Evolutionary conservation across 37 sponge, comb jelly and placozoan genomes (phyloP), one percentile per base, ranked within the genome.

Genomic region (Halichondria panicea): DNA sequence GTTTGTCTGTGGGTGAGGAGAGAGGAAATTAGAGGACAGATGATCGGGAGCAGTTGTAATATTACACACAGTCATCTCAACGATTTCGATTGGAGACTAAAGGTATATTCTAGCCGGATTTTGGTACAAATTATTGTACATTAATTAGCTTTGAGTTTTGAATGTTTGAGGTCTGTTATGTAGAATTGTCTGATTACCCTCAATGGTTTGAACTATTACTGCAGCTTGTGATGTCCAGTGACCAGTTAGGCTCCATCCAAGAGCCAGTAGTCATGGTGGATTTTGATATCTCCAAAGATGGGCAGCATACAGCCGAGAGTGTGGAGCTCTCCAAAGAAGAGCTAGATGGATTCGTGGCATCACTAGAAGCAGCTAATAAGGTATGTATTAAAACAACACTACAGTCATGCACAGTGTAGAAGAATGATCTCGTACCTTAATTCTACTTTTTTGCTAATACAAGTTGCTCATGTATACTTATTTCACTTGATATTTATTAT

Each of bases 161-260:
- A 12, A 35, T 36, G 22, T 64, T 7, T 64, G 66, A 11, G 66
- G 9, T 8, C 39, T 24, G 15, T n/a, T 58, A 8, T 68, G 63
- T 3, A 61, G 25, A 61, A 8, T 55, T 56, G 12, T 12, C 19
- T 22, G 7, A 60, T 18, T 52, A 13, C 13, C 5, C 39, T 4
- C 27, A 9, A 55, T 11, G 7, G 30, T 72, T 28, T 55, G 57
- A 11, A 4, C 4, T 11, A 33, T 3, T 28, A 52, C 22, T 63
- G 5, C 68, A 89, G 90, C 60, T 89, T 70, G 70, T 89, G 34
- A 78, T 89, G 72, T 84, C 86, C 65, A 89, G 90, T 79, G 85
- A 79, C 44, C 79, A 89, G 74, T 54, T 89, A 53, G 85, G 84
- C 7, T 64, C 69, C 45, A 78, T 89, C 54, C 80, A 78, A 61